Evolutionary conservation across 1,140 invertebrate genomes (phyloP).

Genomic region (Listronotus oregonensis): DNA sequence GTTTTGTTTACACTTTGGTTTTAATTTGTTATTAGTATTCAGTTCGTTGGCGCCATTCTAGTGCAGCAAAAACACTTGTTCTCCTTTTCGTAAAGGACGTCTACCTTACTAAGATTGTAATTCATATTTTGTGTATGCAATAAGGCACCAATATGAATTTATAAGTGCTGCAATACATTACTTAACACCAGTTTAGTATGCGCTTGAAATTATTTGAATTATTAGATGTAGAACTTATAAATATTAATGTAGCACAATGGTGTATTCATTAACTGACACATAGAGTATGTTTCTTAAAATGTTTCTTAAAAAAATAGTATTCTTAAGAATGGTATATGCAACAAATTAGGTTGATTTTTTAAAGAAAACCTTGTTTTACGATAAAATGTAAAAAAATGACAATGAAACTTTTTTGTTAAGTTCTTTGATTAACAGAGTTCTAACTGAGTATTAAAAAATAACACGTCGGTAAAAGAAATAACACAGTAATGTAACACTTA

Average conservation of each 20-base stretch:
- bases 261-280: not conserved
- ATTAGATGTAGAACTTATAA: not conserved
- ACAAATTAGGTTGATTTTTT: too few relatives aligned
- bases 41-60: not conserved
- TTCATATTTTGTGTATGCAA: constrained; percentile 9
- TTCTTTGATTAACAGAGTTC: too few relatives aligned
- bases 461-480: too few relatives aligned
- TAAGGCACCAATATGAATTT: constrained; percentile 4
- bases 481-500: too few relatives aligned
- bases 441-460: too few relatives aligned
- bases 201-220: constrained; percentile 9
- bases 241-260: not conserved
- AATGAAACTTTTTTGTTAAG: too few relatives aligned
- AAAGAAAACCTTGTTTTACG: too few relatives aligned
- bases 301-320: too few relatives aligned
- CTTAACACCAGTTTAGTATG: constrained; percentile 3
- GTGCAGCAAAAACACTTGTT: not conserved
- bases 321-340: too few relatives aligned
- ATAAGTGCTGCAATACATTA: not conserved
- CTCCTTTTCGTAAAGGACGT: constrained; percentile 4
- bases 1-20: not conserved
- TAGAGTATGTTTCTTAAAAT: not conserved
- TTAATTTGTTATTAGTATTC: constrained; percentile 1
- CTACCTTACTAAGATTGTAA: not conserved
- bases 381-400: too few relatives aligned